Base-by-base conservation (phyloP, 1,140 invertebrate genomes). In the Drosophila lowei region DNA sequence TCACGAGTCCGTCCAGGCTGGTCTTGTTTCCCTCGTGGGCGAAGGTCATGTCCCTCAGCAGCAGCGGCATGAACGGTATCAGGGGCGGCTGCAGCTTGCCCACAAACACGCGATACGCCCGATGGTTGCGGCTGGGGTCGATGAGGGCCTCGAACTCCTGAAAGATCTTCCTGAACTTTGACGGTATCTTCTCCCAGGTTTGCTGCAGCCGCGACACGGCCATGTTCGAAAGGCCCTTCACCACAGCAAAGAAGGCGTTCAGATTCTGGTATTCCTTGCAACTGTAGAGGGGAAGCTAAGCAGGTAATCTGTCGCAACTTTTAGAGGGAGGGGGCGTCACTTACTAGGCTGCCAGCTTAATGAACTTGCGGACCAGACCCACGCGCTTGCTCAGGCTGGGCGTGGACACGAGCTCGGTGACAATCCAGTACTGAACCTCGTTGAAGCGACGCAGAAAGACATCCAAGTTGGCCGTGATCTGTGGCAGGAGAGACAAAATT, bases 1-100 rank as follows among this genome's bases (percentile, higher is more conserved):
- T 97, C 23, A 97, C 95, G 43, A 97, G 91, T 8, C 95, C 95
- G 89, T 97, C 96, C 68, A 96, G 93, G 76, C 94, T 95, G 2
- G 96, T 97, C 91, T 97, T 96, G 91, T 97, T 97, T n/a, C 96
- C 97, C 92, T 97, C 96, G 90, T 97, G 96, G 11, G 96, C 96
- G 84, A 97, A 97, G 21, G 96, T 97, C 95, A 97, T 96, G 91
- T 97, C 95, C 93, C 97, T 97, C 55, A 97, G 92, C 28, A 97
- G 92, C 28, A 97, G 93, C 30, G 96, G 96, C 94, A 97, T 96
- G 86, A 97, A 97, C 15, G 97, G 97, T 63, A 97, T 95, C 44
- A 97, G 93, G 0, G 97, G 97, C 11, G 96, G 95, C 49, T 94
- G 93, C 68, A 97, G 91, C 92, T 97, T 97, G 25, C 95, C 94